phyloP scores from a whole-genome alignment of 2,113 vertebrate genomes.

The Numenius arquata region DNA sequence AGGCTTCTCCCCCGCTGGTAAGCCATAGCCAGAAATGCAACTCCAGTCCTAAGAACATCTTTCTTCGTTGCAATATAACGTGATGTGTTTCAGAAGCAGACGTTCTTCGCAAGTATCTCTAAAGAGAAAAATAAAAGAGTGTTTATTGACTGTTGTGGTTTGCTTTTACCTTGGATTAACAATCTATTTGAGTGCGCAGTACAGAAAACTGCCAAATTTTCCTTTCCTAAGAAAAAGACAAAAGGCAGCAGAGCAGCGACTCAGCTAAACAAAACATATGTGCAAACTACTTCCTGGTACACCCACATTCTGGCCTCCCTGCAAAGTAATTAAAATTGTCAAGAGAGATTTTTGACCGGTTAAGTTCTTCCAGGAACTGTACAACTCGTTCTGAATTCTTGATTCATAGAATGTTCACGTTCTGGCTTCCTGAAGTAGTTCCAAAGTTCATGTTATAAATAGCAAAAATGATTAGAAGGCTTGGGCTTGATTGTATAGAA shows the following conservation, averaged over 20 bases:
- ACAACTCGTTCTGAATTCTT: background rate
- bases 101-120: background rate
- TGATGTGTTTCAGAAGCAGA: background rate
- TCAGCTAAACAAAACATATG: slow-evolving; percentile 50
- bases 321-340: slow-evolving; percentile 21
- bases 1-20: background rate
- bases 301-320: background rate
- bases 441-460: slow-evolving; percentile 4
- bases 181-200: background rate
- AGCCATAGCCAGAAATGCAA: background rate
- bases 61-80: background rate
- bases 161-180: background rate
- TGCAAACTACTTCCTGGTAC: slow-evolving; percentile 19
- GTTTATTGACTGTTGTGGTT: background rate
- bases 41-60: background rate
- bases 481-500: background rate
- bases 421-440: slow-evolving; percentile 16
- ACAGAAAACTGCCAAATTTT: slow-evolving; percentile 38
- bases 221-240: slow-evolving; percentile 43
- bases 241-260: background rate
- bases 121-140: background rate
- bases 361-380: slow-evolving; percentile 39
- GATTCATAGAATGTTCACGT: background rate
- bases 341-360: background rate
- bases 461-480: slow-evolving; percentile 7